Evolutionary conservation across 2,797 vertebrate genomes (phyloP).

Genomic region (Oreortyx pictus): DNA sequence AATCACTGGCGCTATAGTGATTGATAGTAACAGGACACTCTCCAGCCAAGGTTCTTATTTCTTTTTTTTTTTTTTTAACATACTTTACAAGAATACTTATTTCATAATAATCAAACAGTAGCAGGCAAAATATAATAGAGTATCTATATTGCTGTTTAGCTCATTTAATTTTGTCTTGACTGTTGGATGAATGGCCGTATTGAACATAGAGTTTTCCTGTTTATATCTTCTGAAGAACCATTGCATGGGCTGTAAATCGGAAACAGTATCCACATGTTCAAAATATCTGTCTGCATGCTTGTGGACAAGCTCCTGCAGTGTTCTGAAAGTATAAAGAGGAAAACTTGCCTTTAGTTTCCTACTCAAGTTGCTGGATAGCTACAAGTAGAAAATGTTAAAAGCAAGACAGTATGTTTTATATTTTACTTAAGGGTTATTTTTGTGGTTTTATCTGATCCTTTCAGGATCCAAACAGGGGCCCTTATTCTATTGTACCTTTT

Average conservation of each 20-base stretch:
- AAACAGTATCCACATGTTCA: neutral
- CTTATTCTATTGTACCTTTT: conserved; percentile 82
- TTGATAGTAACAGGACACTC: conserved; percentile 84
- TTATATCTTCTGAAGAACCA: conserved; percentile 72
- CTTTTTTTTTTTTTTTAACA: conserved; percentile 60
- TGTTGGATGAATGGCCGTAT: conserved; percentile 52
- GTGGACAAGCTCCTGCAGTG: conserved; percentile 69
- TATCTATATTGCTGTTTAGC: conserved; percentile 47
- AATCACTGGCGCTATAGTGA: conserved; percentile 90
- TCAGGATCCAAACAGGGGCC: conserved; percentile 78
- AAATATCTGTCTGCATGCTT: neutral
- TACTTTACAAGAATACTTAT: conserved; percentile 43
- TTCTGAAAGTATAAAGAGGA: conserved; percentile 76
- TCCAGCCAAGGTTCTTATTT: conserved; percentile 83
- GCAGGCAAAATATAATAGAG: conserved; percentile 58
- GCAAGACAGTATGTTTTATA: conserved; percentile 75
- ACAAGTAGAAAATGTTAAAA: conserved; percentile 73
- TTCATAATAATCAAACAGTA: conserved; percentile 60
- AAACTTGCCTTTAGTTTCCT: conserved; percentile 72
- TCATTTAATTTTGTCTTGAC: conserved; percentile 68
- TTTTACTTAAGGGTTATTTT: conserved; percentile 78
- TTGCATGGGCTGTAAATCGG: conserved; percentile 62
- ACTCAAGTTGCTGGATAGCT: conserved; percentile 66
- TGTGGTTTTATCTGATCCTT: conserved; percentile 79
- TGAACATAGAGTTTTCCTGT: conserved; percentile 67